Evolutionary conservation across 2,113 vertebrate species (phyloP).

Genomic region (Mohoua ochrocephala): DNA sequence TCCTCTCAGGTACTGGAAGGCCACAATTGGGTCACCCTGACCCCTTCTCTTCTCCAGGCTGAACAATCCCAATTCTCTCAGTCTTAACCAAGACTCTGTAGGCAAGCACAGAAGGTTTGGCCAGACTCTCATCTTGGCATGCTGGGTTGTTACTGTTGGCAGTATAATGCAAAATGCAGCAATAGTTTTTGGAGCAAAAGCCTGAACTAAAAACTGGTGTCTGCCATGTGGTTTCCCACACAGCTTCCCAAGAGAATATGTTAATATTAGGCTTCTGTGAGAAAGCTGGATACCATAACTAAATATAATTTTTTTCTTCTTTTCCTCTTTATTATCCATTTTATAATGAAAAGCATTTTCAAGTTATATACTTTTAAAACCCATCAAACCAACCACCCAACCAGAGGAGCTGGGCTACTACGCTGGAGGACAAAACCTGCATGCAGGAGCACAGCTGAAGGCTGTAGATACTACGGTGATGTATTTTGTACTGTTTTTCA

Average conservation of each 20-base stretch:
- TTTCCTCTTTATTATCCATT: not conserved
- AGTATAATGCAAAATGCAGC: not conserved
- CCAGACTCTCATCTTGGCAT: not conserved
- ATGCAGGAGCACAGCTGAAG: not conserved
- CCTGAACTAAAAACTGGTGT: not conserved
- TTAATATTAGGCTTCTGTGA: not conserved
- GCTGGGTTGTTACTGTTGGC: not conserved
- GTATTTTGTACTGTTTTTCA: not conserved
- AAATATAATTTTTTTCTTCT: not conserved
- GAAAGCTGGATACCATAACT: not conserved
- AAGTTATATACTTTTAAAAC: not conserved
- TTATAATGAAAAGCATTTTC: not conserved
- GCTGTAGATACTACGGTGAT: not conserved
- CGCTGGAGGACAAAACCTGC: not conserved
- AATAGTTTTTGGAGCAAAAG: not conserved
- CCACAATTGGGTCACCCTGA: not conserved
- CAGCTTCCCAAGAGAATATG: not conserved
- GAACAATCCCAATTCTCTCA: not conserved
- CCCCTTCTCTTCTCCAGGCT: not conserved
- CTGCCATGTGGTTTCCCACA: not conserved
- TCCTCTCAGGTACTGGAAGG: not conserved
- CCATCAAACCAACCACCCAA: rapidly evolving
- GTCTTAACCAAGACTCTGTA: not conserved
- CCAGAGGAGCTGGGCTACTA: rapidly evolving
- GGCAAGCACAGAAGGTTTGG: not conserved